Conservation (phyloP, 1,140 invertebrate genomes). For the Steinernema khuongi region DNA sequence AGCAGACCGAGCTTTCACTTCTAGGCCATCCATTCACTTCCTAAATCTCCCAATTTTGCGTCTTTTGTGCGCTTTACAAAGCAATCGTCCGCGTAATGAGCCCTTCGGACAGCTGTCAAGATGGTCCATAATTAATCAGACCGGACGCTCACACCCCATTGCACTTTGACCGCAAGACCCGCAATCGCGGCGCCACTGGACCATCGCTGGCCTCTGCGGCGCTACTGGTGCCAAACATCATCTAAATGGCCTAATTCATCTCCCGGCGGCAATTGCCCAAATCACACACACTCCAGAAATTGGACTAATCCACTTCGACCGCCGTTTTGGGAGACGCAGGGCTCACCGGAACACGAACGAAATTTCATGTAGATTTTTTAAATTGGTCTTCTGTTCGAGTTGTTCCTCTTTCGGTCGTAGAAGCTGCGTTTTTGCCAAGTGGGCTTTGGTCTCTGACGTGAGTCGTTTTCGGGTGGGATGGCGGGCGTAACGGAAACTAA, state of each 20-base stretch:
- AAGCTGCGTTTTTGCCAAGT: too few relatives aligned
- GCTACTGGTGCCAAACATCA: slow-evolving; percentile 1
- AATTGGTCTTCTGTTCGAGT: too few relatives aligned
- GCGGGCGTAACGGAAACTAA: too few relatives aligned
- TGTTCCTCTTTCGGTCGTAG: too few relatives aligned
- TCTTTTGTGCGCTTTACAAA: not conserved
- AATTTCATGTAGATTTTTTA: too few relatives aligned
- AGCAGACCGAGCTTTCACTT: too few relatives aligned
- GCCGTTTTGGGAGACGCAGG: too few relatives aligned
- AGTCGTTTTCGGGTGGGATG: too few relatives aligned
- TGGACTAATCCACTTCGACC: slow-evolving; percentile 13
- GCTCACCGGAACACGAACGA: too few relatives aligned
- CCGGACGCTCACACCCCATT: slow-evolving; percentile 4
- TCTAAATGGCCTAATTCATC: slow-evolving; percentile 17
- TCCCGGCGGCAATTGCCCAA: slow-evolving; percentile 10
- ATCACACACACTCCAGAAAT: slow-evolving; percentile 8
- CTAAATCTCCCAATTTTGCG: not conserved
- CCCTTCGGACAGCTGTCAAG: not conserved
- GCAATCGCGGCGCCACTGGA: not conserved
- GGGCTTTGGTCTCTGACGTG: too few relatives aligned
- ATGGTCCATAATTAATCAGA: slow-evolving; percentile 4
- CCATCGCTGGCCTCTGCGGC: not conserved
- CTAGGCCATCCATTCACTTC: too few relatives aligned
- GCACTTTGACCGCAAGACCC: slow-evolving; percentile 13
- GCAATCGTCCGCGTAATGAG: not conserved